phyloP scores from a whole-genome alignment of 1,140 invertebrate genomes.

The Calycopis cecrops region DNA sequence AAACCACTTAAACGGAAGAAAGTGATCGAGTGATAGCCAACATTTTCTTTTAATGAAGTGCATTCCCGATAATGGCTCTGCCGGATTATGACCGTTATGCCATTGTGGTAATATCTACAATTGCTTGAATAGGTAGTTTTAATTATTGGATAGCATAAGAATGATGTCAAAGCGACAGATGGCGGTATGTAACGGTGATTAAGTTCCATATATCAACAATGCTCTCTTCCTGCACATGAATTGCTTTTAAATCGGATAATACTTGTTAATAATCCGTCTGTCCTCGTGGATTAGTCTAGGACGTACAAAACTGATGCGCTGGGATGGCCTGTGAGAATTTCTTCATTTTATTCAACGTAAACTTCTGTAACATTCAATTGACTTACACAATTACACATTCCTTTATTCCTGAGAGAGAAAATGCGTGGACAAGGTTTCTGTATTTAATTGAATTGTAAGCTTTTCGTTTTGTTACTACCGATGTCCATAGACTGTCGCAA shows the following conservation, averaged over 20 bases:
- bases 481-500: too few species aligned
- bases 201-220: slow-evolving; percentile 2
- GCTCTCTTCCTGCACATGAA: background rate
- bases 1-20: slow-evolving; percentile 57
- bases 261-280: background rate
- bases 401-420: too few species aligned
- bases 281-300: background rate
- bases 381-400: too few species aligned
- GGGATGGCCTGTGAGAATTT: background rate
- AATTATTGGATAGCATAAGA: slow-evolving; percentile 23
- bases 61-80: slow-evolving; percentile 15
- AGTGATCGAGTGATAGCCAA: slow-evolving; percentile 39
- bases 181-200: slow-evolving; percentile 7
- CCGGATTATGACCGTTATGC: slow-evolving; percentile 21
- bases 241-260: slow-evolving; percentile 4
- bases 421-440: too few species aligned
- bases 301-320: background rate
- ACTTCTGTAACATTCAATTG: too few species aligned
- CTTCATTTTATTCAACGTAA: too few species aligned
- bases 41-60: slow-evolving; percentile 44
- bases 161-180: slow-evolving; percentile 6
- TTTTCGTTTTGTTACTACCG: too few species aligned
- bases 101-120: slow-evolving; percentile 16
- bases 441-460: too few species aligned
- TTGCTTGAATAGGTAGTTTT: slow-evolving; percentile 27